These are phyloP conservation scores for Drosophila lacteicornis DNA, from an alignment of 1,140 invertebrate genomes.

Conservation along the genomic window DNA sequence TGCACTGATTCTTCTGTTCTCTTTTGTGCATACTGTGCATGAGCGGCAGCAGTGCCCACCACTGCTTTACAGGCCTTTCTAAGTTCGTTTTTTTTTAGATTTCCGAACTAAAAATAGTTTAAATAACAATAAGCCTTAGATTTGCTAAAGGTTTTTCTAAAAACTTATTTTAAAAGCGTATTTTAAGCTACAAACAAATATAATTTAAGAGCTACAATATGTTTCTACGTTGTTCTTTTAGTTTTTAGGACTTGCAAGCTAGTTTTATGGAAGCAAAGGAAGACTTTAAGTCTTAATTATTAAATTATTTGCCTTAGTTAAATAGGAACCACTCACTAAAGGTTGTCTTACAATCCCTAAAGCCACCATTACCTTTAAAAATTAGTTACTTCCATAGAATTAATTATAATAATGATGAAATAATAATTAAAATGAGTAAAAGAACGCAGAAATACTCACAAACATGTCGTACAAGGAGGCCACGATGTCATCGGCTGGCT, in stretches of 20 bases:
- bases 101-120: background rate
- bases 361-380: no score
- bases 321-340: background rate
- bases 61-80: background rate
- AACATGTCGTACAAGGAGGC: slow-evolving; percentile 86
- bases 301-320: no score
- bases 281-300: no score
- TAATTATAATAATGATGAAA: no score
- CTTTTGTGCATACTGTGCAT: no score
- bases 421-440: no score
- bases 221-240: background rate
- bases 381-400: no score
- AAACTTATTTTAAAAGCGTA: background rate
- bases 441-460: slow-evolving; percentile 85
- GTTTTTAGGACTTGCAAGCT: no score
- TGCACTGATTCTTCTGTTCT: no score
- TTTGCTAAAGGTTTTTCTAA: background rate
- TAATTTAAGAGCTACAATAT: background rate
- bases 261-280: no score
- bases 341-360: no score
- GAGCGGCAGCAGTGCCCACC: no score
- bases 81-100: background rate
- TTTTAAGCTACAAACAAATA: background rate
- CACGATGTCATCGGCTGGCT: slow-evolving; percentile 87
- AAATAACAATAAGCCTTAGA: background rate